Evolutionary conservation across 2,113 vertebrate genomes (phyloP).

Genomic region (Conger conger): DNA sequence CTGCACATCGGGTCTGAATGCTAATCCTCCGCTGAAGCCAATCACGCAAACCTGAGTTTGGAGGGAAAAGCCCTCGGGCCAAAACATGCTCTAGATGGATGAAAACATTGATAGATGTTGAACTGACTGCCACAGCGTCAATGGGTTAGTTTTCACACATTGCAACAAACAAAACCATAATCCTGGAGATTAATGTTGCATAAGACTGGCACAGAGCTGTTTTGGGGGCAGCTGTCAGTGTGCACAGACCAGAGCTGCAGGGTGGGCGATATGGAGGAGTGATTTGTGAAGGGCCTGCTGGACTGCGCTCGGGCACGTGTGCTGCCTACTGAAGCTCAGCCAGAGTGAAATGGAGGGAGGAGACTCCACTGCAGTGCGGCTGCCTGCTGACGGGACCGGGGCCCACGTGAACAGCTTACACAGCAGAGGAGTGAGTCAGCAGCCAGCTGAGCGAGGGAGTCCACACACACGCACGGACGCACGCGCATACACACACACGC

Average conservation of each 20-base stretch:
- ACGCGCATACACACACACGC: background rate
- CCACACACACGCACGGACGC: background rate
- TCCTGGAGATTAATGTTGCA: background rate
- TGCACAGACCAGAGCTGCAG: background rate
- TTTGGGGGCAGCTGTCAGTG: background rate
- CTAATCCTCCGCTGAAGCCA: background rate
- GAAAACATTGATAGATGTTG: background rate
- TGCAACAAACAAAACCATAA: background rate
- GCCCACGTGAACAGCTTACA: background rate
- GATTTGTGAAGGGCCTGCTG: background rate
- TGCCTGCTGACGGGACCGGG: background rate
- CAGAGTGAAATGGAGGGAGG: background rate
- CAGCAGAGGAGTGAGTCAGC: constrained; percentile 36
- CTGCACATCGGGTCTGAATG: background rate
- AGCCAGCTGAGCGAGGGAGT: constrained; percentile 7
- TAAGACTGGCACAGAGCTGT: background rate
- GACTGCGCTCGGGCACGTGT: background rate
- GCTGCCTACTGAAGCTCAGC: background rate
- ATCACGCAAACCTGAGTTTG: background rate
- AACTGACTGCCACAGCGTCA: background rate
- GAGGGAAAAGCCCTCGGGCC: too few relatives aligned
- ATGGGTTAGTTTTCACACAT: background rate
- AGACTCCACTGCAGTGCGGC: constrained; percentile 29
- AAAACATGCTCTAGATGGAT: background rate
- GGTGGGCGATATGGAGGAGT: background rate